Base-by-base conservation (phyloP, 2,888 invertebrate genomes). In the Osmoderma eremita region DNA sequence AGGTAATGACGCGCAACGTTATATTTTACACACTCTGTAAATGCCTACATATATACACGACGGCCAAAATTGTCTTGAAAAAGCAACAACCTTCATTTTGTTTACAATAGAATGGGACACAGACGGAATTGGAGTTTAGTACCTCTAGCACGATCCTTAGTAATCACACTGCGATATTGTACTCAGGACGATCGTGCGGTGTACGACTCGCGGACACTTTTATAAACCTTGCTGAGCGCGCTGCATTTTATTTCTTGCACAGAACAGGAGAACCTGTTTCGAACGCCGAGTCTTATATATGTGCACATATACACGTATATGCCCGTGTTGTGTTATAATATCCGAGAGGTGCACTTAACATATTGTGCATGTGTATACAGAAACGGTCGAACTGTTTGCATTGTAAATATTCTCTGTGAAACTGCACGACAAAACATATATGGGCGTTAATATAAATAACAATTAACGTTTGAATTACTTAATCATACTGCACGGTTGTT, bases 141-240 rank as follows among this genome's bases (percentile, higher is more conserved):
- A 75, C 74, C 75, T 73, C 74, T 73, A 72, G 74, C 77, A 78
- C 78, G 77, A 77, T 75, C 75, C 71, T 71, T 76, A 76, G 77
- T 78, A 78, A 78, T 78, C 78, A n/a, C n/a, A 77, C 77, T 74
- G 77, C 71, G 73, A 76, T 77, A 77, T 76, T 76, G 77, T 75
- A 74, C 74, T 75, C 76, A 71, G 75, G 72, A 71, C 75, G 69
- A 66, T 71, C 71, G 67, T 67, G 62, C 54, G 58, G 36, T 69
- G 70, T 67, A 69, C 58, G 69, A 69, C 70, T 70, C 72, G 73
- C 63, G 71, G 72, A 72, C 72, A 72, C 71, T 68, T 72, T 72
- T 72, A 72, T 69, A 67, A 56, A 67, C 71, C 68, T 71, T 69
- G 63, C 63, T 63, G 61, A 51, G 53, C 66, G 66, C 39, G 49